Conservation (phyloP, 2,888 invertebrate genomes). For the Drosophila subsilvestris region DNA sequence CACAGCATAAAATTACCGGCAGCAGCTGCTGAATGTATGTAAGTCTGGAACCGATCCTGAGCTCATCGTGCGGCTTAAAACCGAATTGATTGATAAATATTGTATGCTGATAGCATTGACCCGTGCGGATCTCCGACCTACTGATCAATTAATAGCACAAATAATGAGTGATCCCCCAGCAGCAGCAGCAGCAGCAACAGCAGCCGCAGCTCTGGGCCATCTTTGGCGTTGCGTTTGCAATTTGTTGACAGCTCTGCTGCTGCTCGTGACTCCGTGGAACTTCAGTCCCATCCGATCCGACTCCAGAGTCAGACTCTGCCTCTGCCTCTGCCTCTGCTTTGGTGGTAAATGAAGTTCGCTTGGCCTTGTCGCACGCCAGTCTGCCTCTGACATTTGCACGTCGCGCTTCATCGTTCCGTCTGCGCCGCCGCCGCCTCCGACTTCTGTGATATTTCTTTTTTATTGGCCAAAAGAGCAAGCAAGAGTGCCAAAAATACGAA, state of each 20-base stretch:
- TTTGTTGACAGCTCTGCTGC: slow-evolving; percentile 42
- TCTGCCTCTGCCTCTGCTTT: slow-evolving; percentile 43
- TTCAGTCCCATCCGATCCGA: slow-evolving; percentile 24
- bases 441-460: slow-evolving; percentile 44
- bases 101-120: slow-evolving; percentile 61
- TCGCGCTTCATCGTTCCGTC: slow-evolving; percentile 45
- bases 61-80: slow-evolving; percentile 12
- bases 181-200: not conserved
- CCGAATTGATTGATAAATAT: slow-evolving; percentile 45
- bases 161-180: slow-evolving; percentile 37
- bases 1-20: slow-evolving; percentile 67
- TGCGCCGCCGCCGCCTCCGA: slow-evolving; percentile 13
- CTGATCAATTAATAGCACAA: slow-evolving; percentile 69
- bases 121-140: slow-evolving; percentile 62
- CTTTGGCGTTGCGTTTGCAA: slow-evolving; percentile 37
- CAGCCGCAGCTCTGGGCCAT: not conserved
- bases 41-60: slow-evolving; percentile 49
- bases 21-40: slow-evolving; percentile 40
- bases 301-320: slow-evolving; percentile 33
- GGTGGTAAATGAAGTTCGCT: slow-evolving; percentile 75
- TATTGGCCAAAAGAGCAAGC: slow-evolving; percentile 19
- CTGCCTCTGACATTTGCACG: slow-evolving; percentile 65
- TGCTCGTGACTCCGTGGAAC: slow-evolving; percentile 23
- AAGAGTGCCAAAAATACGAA: slow-evolving; percentile 22
- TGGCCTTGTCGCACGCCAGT: slow-evolving; percentile 77